These are phyloP conservation scores for Hydrochoerus hydrochaeris DNA, from an alignment of 2,113 vertebrate species.

Conservation along the genomic window DNA sequence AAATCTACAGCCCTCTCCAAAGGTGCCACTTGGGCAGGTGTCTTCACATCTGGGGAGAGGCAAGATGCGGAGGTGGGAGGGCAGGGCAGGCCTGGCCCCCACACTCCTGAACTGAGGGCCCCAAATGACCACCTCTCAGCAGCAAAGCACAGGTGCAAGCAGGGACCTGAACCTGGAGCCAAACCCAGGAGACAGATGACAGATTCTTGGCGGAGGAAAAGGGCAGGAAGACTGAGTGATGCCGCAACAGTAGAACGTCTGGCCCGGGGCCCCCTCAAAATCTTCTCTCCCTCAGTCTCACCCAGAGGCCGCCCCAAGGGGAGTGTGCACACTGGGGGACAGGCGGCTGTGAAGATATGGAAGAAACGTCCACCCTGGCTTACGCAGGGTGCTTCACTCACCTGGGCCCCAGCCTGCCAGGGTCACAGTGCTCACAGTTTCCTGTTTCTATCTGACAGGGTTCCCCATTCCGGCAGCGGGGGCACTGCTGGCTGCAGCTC, in stretches of 20 bases:
- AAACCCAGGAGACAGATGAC: not conserved
- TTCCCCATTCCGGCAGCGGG: constrained; percentile 87
- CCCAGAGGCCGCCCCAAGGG: not conserved
- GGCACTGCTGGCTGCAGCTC: constrained; percentile 89
- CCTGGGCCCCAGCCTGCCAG: constrained; percentile 92
- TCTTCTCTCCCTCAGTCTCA: not conserved
- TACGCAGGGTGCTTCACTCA: not conserved
- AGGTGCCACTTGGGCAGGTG: constrained; percentile 88
- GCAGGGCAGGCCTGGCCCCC: not conserved
- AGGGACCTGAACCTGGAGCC: constrained; percentile 10
- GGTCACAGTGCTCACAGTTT: constrained; percentile 89
- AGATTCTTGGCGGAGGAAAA: not conserved
- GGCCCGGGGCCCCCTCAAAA: not conserved
- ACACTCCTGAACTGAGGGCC: not conserved
- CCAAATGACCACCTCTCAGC: not conserved
- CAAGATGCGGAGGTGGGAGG: not conserved
- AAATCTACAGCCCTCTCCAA: constrained; percentile 89
- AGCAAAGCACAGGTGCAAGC: not conserved
- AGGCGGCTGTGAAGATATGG: not conserved
- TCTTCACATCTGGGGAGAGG: constrained; percentile 90
- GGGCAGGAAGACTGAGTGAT: not conserved
- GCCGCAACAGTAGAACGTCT: not conserved
- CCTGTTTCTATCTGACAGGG: constrained; percentile 89
- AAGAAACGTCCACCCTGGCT: not conserved
- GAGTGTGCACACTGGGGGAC: no score